Conservation (phyloP, 2,797 vertebrate species). For the Melanotaenia boesemani region DNA sequence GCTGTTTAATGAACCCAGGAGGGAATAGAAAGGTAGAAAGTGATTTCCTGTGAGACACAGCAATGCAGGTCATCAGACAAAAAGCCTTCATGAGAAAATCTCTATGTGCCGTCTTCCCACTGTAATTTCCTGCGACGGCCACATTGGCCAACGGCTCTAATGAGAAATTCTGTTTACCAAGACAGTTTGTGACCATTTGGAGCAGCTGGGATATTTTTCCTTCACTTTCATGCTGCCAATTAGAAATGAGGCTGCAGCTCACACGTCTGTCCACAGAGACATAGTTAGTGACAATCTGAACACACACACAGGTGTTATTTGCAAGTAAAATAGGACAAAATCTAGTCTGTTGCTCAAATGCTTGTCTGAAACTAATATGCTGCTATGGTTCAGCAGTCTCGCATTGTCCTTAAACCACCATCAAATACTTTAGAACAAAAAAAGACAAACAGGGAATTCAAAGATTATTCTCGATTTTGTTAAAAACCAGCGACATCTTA, state of each 20-base stretch:
- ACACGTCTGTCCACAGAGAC: neutral
- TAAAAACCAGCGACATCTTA: no score
- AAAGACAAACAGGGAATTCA: neutral
- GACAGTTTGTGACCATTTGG: neutral
- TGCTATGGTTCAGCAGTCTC: no score
- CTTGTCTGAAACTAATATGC: neutral
- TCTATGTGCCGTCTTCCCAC: neutral
- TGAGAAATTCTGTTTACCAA: neutral
- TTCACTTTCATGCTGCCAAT: neutral
- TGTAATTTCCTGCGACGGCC: slow-evolving; percentile 4
- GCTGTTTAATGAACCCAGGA: slow-evolving; percentile 61
- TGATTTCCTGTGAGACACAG: slow-evolving; percentile 49
- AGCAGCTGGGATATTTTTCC: neutral
- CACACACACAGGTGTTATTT: neutral
- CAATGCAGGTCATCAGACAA: slow-evolving; percentile 46
- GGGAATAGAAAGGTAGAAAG: slow-evolving; percentile 50
- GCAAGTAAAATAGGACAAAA: neutral
- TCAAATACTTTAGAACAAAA: neutral
- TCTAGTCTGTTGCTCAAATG: neutral
- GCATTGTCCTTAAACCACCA: neutral
- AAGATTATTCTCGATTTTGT: no score
- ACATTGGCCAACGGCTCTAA: neutral
- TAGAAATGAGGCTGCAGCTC: neutral
- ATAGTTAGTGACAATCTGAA: neutral
- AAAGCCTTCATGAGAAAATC: neutral